A percentile compares a stretch with the other conserved stretches of the same genome.
phyloP scores from a whole-genome alignment of 2,113 vertebrate genomes.

The Catharus minimus region DNA sequence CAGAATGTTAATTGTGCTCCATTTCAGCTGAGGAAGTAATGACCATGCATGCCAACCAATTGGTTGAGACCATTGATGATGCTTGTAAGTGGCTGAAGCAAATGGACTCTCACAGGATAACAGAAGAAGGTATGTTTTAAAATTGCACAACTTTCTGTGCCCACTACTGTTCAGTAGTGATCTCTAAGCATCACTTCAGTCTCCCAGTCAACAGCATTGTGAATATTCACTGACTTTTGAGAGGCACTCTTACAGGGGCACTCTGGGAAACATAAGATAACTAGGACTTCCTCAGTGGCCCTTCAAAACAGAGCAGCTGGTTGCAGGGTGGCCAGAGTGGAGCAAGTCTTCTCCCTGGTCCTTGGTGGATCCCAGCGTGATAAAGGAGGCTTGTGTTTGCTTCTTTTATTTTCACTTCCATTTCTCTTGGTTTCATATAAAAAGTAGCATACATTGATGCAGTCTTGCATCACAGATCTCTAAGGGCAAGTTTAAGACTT shows the following conservation, averaged over 20 bases:
- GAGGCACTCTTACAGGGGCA: not conserved
- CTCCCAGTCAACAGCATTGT: not conserved
- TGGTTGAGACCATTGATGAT: conserved; percentile 31
- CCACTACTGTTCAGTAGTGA: not conserved
- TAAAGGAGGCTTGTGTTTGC: fast-evolving
- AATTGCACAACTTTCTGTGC: not conserved
- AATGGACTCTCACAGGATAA: conserved; percentile 45
- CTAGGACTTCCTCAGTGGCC: not conserved
- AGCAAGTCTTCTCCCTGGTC: not conserved
- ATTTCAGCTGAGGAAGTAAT: conserved; percentile 70
- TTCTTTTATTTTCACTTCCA: not conserved
- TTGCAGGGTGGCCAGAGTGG: not conserved
- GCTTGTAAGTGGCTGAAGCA: conserved; percentile 69
- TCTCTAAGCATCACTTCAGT: not conserved
- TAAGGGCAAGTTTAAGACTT: not conserved
- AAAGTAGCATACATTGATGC: not conserved
- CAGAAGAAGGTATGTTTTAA: conserved; percentile 68
- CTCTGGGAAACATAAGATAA: not conserved
- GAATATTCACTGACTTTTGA: not conserved
- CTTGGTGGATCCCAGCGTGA: not conserved
- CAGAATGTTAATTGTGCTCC: conserved; percentile 5
- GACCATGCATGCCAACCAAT: conserved; percentile 10
- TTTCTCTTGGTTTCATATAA: not conserved
- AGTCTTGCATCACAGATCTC: not conserved
- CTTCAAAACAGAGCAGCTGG: not conserved